Evolutionary conservation across 2,113 vertebrate genomes (phyloP).

Genomic region (Microcebus tavaratra): DNA sequence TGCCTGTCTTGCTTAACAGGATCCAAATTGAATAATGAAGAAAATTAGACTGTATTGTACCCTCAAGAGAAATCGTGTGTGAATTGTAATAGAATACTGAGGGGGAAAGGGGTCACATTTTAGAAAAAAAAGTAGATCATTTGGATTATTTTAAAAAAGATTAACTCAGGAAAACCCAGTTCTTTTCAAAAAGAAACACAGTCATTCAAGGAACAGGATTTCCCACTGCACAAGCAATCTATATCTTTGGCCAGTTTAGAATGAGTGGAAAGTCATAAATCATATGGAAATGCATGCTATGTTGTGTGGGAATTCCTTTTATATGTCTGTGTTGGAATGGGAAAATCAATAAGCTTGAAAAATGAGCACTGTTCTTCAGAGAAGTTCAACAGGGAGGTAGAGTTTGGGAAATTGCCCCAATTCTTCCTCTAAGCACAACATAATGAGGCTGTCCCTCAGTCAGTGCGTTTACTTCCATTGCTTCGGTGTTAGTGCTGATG

Average conservation of each 20-base stretch:
- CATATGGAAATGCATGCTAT: not conserved
- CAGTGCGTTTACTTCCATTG: not conserved
- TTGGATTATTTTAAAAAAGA: slow-evolving; percentile 18
- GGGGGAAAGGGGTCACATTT: slow-evolving; percentile 54
- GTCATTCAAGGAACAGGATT: not conserved
- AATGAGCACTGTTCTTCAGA: not conserved
- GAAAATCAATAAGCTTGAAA: slow-evolving; percentile 42
- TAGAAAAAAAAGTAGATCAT: slow-evolving; percentile 50
- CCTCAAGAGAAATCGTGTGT: slow-evolving; percentile 64
- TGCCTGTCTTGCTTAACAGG: slow-evolving; percentile 70
- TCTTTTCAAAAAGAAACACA: slow-evolving; percentile 58
- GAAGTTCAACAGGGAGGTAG: not conserved
- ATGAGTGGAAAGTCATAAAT: not conserved
- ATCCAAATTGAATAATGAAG: slow-evolving; percentile 77
- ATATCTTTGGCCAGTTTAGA: not conserved
- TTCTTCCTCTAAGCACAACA: not conserved
- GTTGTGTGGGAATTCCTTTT: not conserved
- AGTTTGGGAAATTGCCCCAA: not conserved
- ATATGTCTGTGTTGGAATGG: not conserved
- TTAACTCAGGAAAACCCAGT: slow-evolving; percentile 29
- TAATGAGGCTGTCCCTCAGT: not conserved
- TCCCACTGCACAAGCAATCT: not conserved
- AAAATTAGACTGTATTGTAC: slow-evolving; percentile 71
- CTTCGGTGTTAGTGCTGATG: not conserved
- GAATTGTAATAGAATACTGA: slow-evolving; percentile 54